Percentiles rank a stretch among this genome's conserved stretches.
Conservation (phyloP, 2,113 vertebrate species). For the Ailuropoda melanoleuca region DNA sequence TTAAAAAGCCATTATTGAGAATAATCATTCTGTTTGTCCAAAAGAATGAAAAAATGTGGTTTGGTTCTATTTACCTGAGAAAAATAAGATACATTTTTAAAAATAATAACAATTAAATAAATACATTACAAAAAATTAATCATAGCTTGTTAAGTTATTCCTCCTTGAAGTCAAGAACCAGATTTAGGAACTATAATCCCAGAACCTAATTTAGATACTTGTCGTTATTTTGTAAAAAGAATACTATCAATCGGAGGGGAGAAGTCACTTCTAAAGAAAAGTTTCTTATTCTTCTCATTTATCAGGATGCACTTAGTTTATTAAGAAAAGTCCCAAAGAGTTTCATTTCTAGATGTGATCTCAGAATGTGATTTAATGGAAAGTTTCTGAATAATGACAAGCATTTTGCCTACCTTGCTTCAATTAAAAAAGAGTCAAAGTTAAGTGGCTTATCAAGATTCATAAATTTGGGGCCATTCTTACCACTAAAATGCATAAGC, state of each 20-base stretch:
- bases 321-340: background rate
- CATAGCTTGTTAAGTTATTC: background rate
- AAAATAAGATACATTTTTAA: background rate
- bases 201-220: background rate
- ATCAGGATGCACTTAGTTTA: background rate
- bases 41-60: background rate
- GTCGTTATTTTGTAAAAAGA: background rate
- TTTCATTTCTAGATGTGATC: background rate
- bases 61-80: background rate
- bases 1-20: background rate
- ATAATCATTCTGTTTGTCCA: background rate
- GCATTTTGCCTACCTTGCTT: background rate
- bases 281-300: background rate
- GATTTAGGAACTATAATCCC: background rate
- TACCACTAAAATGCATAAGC: background rate
- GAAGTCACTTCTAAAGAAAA: background rate
- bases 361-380: background rate
- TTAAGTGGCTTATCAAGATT: background rate
- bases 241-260: background rate
- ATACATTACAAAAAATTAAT: background rate
- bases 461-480: background rate
- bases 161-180: background rate
- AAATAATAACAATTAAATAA: background rate
- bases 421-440: background rate
- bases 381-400: background rate